These are phyloP conservation scores for Tenualosa ilisha DNA, from an alignment of 2,797 vertebrate genomes.

Conservation along the genomic window DNA sequence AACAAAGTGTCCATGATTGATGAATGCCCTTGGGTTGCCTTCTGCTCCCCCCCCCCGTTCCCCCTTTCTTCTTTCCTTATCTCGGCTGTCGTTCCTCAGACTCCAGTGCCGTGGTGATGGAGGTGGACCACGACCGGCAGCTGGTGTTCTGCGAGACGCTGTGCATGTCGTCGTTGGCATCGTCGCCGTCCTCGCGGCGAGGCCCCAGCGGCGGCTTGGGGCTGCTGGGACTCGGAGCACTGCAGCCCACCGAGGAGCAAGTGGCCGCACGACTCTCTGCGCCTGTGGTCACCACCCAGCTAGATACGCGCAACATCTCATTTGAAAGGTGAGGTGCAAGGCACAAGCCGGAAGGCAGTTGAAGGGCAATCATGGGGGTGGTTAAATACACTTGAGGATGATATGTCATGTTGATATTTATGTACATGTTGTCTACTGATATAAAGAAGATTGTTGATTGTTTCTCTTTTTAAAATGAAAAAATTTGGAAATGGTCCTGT, in stretches of 20 bases:
- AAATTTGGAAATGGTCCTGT: too few relatives aligned
- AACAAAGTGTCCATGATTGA: background rate
- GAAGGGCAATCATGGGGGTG: background rate
- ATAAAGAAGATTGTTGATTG: background rate
- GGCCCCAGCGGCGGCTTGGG: slow-evolving; percentile 68
- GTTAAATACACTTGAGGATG: background rate
- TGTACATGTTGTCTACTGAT: background rate
- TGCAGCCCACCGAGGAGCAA: slow-evolving; percentile 93
- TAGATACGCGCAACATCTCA: slow-evolving; percentile 95
- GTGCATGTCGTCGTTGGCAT: slow-evolving; percentile 72
- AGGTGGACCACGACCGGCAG: slow-evolving; percentile 94
- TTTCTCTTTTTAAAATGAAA: too few relatives aligned
- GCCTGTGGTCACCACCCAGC: slow-evolving; percentile 92
- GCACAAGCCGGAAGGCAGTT: slow-evolving; percentile 75
- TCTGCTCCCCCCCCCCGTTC: slow-evolving; percentile 22
- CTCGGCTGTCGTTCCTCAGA: slow-evolving; percentile 65
- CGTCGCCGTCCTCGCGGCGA: slow-evolving; percentile 59
- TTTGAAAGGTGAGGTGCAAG: slow-evolving; percentile 73
- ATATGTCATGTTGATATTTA: too few relatives aligned
- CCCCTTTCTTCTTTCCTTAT: slow-evolving; percentile 25
- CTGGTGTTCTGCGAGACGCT: slow-evolving; percentile 94
- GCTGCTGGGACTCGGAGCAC: slow-evolving; percentile 75
- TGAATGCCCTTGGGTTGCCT: background rate
- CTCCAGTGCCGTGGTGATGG: slow-evolving; percentile 93
- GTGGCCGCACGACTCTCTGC: slow-evolving; percentile 89